Evolutionary conservation across 1,140 invertebrate species (phyloP).

Genomic region (Acromyrmex charruanus): DNA sequence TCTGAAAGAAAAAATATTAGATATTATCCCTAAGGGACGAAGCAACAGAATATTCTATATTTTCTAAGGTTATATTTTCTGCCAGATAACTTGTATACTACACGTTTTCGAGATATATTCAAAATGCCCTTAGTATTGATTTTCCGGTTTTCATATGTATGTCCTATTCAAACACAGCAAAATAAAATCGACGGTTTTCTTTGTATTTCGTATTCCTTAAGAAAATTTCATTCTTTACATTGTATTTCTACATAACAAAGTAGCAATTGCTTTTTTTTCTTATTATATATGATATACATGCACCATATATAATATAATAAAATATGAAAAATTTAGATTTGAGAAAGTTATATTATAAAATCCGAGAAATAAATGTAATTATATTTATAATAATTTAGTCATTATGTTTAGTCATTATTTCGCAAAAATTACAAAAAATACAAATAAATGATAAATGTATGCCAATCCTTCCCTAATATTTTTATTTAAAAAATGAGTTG

Average conservation of each 20-base stretch:
- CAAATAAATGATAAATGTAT: neutral
- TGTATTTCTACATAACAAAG: neutral
- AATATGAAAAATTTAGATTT: neutral
- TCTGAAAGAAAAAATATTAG: constrained; percentile 13
- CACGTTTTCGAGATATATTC: neutral
- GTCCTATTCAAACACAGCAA: neutral
- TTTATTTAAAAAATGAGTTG: neutral
- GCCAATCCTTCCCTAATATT: neutral
- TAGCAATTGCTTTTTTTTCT: neutral
- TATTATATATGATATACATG: neutral
- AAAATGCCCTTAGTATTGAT: neutral
- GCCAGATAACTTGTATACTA: neutral
- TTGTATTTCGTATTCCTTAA: neutral
- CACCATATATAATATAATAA: neutral
- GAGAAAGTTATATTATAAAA: neutral
- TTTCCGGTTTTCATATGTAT: neutral
- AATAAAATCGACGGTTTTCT: neutral
- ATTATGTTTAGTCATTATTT: neutral
- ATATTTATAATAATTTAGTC: neutral
- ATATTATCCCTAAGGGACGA: neutral
- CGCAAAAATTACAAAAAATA: neutral
- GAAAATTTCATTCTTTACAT: neutral
- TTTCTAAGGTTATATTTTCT: neutral
- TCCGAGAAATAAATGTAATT: neutral
- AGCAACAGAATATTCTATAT: neutral